Conservation (phyloP, 2,888 invertebrate species). For the Heliconius hortense region DNA sequence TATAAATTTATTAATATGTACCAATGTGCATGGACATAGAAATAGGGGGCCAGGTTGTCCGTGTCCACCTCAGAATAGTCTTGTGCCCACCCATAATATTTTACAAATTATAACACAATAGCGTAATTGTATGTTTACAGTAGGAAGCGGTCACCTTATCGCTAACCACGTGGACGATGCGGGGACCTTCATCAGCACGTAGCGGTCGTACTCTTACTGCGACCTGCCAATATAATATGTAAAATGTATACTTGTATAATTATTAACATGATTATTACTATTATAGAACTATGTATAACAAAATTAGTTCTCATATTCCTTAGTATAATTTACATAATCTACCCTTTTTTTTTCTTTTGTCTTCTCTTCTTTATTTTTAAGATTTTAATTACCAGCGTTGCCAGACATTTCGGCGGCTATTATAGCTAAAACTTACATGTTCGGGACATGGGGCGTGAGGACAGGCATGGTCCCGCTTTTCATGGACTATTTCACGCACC, state of each 20-base stretch:
- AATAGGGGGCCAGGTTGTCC: no score
- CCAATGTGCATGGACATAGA: no score
- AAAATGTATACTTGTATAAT: background rate
- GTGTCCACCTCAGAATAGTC: no score
- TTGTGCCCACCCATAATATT: background rate
- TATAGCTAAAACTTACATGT: no score
- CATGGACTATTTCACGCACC: no score
- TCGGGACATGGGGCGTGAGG: no score
- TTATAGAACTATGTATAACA: background rate
- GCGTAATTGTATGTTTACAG: background rate
- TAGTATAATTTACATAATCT: background rate
- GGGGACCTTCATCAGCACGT: conserved; percentile 87
- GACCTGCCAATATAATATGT: conserved; percentile 81
- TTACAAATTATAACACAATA: background rate
- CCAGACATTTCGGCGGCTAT: no score
- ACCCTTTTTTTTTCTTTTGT: background rate
- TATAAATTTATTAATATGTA: background rate
- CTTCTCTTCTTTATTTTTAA: background rate
- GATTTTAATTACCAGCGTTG: no score
- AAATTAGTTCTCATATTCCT: no score
- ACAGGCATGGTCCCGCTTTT: no score
- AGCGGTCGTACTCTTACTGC: conserved; percentile 95
- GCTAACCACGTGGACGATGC: conserved; percentile 89
- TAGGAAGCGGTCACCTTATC: conserved; percentile 82
- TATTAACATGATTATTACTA: background rate